A percentile compares a stretch with the other conserved stretches of the same genome.
Conservation (phyloP, 1,140 invertebrate genomes). For the Eubasilissa regina region DNA sequence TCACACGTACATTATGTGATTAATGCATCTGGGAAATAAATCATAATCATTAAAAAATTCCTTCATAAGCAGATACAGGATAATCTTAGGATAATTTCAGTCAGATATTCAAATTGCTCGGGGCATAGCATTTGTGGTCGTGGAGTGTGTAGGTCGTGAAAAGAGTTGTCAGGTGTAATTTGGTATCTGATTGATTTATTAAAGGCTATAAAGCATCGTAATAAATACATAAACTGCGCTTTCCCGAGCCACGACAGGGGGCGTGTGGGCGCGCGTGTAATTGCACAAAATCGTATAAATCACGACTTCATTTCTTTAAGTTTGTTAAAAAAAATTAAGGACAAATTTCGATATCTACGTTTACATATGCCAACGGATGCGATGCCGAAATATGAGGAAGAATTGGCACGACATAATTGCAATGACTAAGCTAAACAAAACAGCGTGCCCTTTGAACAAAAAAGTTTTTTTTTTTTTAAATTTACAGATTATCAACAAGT, state of each 20-base stretch:
- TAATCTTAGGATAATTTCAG: constrained; percentile 8
- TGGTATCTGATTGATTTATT: constrained; percentile 28
- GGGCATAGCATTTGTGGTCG: background rate
- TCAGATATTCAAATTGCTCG: constrained; percentile 17
- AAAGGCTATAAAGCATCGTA: background rate
- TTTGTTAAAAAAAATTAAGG: background rate
- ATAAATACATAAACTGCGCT: constrained; percentile 8
- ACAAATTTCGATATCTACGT: too few relatives aligned
- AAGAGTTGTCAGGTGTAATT: constrained; percentile 20
- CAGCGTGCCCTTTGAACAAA: too few relatives aligned
- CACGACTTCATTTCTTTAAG: constrained; percentile 8
- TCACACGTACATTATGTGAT: too few relatives aligned
- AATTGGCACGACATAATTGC: too few relatives aligned
- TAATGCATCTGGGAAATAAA: too few relatives aligned
- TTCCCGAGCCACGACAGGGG: constrained; percentile 1
- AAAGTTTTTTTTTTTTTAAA: too few relatives aligned
- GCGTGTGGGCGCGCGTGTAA: constrained; percentile 14
- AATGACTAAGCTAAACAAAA: too few relatives aligned
- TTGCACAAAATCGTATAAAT: constrained; percentile 9
- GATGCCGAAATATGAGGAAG: too few relatives aligned
- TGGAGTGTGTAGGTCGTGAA: background rate
- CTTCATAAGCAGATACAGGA: background rate
- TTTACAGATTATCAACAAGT: too few relatives aligned
- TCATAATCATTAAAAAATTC: too few relatives aligned
- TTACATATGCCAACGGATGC: too few relatives aligned